These are phyloP conservation scores for Bombus soroeensis DNA, from an alignment of 1,140 invertebrate genomes.

Conservation along the genomic window DNA sequence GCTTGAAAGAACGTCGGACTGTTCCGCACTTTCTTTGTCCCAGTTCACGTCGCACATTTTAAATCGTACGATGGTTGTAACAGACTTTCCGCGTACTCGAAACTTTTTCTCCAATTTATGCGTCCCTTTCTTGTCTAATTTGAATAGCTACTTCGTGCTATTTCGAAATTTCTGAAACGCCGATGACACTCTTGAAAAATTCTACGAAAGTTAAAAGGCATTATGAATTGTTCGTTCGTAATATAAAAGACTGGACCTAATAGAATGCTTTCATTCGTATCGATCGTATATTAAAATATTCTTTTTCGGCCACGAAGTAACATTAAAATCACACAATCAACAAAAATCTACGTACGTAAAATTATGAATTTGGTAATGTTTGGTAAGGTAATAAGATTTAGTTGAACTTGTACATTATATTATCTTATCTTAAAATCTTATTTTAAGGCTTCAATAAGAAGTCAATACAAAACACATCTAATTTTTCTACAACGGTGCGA, in stretches of 20 bases:
- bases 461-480: not conserved
- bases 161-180: not conserved
- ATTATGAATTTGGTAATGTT: too few species aligned
- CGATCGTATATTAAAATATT: not conserved
- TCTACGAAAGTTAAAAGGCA: too few species aligned
- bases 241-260: not conserved
- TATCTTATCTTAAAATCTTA: not conserved
- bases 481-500: not conserved
- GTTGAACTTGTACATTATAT: not conserved
- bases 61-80: not conserved
- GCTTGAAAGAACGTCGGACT: conserved; percentile 30
- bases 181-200: not conserved
- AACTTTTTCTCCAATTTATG: conserved; percentile 8
- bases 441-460: too few species aligned
- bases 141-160: conserved; percentile 1
- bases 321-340: too few species aligned
- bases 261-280: too few species aligned
- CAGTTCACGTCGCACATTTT: not conserved
- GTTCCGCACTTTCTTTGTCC: conserved; percentile 19
- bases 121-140: not conserved
- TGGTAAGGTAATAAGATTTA: not conserved
- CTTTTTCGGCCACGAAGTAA: not conserved
- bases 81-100: conserved; percentile 15
- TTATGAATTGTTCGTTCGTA: not conserved
- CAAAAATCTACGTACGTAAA: too few species aligned